Conservation (phyloP, 2,797 vertebrate species). For the Lophius americanus region DNA sequence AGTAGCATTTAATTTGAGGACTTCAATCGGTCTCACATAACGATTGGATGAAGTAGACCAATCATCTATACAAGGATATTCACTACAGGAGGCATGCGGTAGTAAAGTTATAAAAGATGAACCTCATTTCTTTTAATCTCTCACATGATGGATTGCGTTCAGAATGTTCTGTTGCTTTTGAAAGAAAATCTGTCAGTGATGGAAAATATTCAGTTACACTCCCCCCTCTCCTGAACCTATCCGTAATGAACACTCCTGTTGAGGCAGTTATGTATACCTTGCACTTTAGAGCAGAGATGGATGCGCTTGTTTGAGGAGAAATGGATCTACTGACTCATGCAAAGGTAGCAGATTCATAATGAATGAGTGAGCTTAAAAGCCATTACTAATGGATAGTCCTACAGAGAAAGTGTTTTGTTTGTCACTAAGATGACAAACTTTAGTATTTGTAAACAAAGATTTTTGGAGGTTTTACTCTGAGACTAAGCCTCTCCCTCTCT, state of each 20-base stretch:
- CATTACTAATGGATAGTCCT: constrained; percentile 17
- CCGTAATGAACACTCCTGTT: background rate
- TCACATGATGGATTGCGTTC: no score
- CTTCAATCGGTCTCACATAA: no score
- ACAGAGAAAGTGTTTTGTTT: constrained; percentile 16
- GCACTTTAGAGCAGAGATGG: constrained; percentile 11
- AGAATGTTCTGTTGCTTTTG: no score
- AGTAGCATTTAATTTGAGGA: no score
- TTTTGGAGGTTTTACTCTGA: constrained; percentile 31
- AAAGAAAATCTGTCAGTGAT: no score
- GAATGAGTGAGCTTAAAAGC: constrained; percentile 7
- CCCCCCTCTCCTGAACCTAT: background rate
- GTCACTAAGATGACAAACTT: constrained; percentile 14
- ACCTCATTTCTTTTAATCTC: no score
- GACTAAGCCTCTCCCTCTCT: background rate
- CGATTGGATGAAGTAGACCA: no score
- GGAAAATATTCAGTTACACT: no score
- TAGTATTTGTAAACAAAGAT: constrained; percentile 41
- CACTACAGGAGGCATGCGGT: no score
- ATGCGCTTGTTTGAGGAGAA: constrained; percentile 28
- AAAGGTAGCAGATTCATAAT: constrained; percentile 21
- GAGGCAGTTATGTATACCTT: background rate
- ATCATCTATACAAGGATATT: no score
- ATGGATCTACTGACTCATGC: constrained; percentile 8
- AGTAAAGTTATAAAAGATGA: no score